These are phyloP conservation scores for Luehdorfia chinensis DNA, from an alignment of 1,140 invertebrate genomes.

Conservation along the genomic window DNA sequence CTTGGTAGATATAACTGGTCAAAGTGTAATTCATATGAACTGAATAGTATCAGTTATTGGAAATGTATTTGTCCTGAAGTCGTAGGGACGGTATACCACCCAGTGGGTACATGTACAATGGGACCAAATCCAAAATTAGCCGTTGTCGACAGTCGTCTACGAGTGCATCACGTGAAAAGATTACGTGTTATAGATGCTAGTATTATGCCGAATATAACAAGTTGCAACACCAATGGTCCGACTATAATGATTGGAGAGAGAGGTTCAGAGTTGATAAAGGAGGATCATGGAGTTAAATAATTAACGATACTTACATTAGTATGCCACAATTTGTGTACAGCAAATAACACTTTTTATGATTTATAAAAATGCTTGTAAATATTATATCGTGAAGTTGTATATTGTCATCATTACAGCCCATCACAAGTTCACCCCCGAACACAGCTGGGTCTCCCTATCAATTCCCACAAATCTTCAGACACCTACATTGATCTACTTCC, in stretches of 20 bases:
- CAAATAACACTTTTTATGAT: no score
- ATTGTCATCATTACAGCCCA: no score
- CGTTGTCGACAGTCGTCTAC: slow-evolving; percentile 82
- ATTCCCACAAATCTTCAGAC: no score
- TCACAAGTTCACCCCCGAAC: no score
- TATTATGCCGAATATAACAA: slow-evolving; percentile 85
- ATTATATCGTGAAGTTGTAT: no score
- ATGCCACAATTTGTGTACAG: no score
- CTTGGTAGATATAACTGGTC: slow-evolving; percentile 62
- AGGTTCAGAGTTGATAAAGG: slow-evolving; percentile 83
- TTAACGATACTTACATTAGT: no score
- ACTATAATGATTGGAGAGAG: slow-evolving; percentile 89
- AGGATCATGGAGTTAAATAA: slow-evolving; percentile 17
- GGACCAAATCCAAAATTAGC: slow-evolving; percentile 78
- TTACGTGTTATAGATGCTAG: slow-evolving; percentile 87
- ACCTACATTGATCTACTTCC: no score
- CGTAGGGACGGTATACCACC: slow-evolving; percentile 82
- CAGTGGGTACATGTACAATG: slow-evolving; percentile 87
- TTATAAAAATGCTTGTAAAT: no score
- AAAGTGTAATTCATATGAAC: slow-evolving; percentile 58
- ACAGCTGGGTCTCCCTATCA: no score
- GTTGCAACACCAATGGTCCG: slow-evolving; percentile 86
- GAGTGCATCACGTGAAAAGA: slow-evolving; percentile 80
- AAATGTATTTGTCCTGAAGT: slow-evolving; percentile 77
- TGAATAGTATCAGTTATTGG: slow-evolving; percentile 80